Evolutionary conservation across 1,140 invertebrate genomes (phyloP).

Genomic region (Macrocentrus cingulum): DNA sequence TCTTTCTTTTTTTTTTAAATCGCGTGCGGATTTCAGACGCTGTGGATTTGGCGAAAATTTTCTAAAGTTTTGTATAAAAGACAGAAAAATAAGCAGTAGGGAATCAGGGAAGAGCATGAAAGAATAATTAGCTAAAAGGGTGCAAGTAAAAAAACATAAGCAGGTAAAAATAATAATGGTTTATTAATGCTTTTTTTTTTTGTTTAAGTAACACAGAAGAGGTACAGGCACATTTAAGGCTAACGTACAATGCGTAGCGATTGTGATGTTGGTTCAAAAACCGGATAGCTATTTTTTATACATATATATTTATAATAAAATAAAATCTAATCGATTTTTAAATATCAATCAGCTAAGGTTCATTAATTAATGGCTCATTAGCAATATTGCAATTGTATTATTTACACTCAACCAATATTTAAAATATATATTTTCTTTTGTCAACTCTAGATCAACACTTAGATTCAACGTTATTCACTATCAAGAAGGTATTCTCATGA

Average conservation of each 20-base stretch:
- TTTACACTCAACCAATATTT: not conserved
- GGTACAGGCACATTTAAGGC: slow-evolving; percentile 42
- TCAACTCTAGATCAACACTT: not conserved
- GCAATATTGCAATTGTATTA: too few relatives aligned
- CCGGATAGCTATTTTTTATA: too few relatives aligned
- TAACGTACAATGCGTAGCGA: slow-evolving; percentile 4
- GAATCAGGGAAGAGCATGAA: slow-evolving; percentile 15
- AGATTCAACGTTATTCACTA: too few relatives aligned
- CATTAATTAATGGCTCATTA: too few relatives aligned
- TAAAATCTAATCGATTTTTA: too few relatives aligned
- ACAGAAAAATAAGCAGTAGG: not conserved
- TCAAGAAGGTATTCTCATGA: too few relatives aligned
- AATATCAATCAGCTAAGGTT: too few relatives aligned
- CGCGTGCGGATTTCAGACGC: too few relatives aligned
- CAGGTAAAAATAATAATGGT: slow-evolving; percentile 53
- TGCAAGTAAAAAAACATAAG: slow-evolving; percentile 44
- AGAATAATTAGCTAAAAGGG: slow-evolving; percentile 33
- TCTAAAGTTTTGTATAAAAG: too few relatives aligned
- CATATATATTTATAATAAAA: too few relatives aligned
- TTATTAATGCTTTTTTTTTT: slow-evolving; percentile 46
- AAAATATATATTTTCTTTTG: not conserved
- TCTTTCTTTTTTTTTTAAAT: not conserved
- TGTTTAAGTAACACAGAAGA: slow-evolving; percentile 46
- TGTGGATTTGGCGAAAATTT: too few relatives aligned
- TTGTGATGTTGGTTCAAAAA: too few relatives aligned